A percentile compares a stretch with the other conserved stretches of the same genome.
phyloP scores from a whole-genome alignment of 2,888 invertebrate species.

The Anoncus sp. region DNA sequence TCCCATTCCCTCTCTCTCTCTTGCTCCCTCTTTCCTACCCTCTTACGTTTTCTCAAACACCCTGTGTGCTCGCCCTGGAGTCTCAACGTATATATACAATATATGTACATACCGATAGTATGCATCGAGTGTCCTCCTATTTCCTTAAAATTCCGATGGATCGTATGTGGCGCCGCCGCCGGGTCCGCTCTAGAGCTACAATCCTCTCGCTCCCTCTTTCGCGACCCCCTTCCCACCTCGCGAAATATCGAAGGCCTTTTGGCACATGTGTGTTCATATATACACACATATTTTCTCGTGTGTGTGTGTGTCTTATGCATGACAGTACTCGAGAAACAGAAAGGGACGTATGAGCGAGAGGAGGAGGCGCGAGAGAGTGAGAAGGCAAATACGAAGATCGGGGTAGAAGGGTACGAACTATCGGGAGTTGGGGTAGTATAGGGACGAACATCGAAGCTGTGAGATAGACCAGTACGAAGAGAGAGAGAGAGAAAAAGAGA shows the following conservation, averaged over 20 bases:
- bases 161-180: constrained; percentile 67
- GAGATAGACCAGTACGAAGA: too few relatives aligned
- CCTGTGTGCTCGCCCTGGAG: constrained; percentile 59
- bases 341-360: constrained; percentile 56
- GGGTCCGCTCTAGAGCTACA: constrained; percentile 42
- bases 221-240: constrained; percentile 35
- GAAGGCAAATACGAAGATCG: constrained; percentile 52
- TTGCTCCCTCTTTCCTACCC: neutral
- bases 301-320: constrained; percentile 25
- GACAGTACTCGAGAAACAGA: constrained; percentile 41
- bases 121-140: constrained; percentile 80
- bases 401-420: constrained; percentile 31
- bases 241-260: constrained; percentile 58
- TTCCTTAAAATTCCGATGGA: constrained; percentile 80
- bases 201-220: constrained; percentile 8
- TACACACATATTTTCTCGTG: neutral
- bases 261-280: constrained; percentile 46
- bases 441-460: constrained; percentile 46
- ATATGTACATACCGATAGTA: constrained; percentile 72
- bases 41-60: constrained; percentile 25
- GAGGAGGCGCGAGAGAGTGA: constrained; percentile 42
- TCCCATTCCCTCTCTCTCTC: constrained; percentile 8
- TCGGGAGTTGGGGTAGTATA: constrained; percentile 25
- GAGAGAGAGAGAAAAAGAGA: constrained; percentile 5
- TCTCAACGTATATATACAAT: constrained; percentile 37